Conservation (phyloP, 2,888 invertebrate species). For the Drosophila atripex region DNA sequence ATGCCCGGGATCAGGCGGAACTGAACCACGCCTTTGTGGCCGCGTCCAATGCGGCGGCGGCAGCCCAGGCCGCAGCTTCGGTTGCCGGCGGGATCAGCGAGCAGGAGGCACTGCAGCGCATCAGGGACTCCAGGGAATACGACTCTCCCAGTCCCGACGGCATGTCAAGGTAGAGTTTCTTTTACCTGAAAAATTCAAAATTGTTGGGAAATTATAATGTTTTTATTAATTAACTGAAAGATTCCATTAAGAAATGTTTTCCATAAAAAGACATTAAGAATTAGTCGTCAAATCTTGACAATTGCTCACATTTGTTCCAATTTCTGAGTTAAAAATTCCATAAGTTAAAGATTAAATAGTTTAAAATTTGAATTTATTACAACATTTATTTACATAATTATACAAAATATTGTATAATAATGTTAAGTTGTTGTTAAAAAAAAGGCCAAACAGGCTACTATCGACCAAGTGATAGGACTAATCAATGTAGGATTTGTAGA, state of each 20-base stretch:
- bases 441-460: not conserved
- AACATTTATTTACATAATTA: not conserved
- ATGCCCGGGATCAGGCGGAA: slow-evolving; percentile 75
- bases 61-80: slow-evolving; percentile 50
- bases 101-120: slow-evolving; percentile 82
- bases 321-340: too few relatives aligned
- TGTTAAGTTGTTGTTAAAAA: not conserved
- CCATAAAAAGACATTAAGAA: too few relatives aligned
- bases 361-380: too few relatives aligned
- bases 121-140: slow-evolving; percentile 82
- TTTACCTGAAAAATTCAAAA: not conserved
- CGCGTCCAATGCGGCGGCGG: slow-evolving; percentile 70
- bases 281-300: too few relatives aligned
- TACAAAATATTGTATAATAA: not conserved
- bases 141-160: slow-evolving; percentile 84
- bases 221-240: too few relatives aligned
- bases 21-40: slow-evolving; percentile 72
- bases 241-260: too few relatives aligned
- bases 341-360: too few relatives aligned
- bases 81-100: slow-evolving; percentile 77
- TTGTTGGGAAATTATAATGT: not conserved
- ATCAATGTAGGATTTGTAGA: not conserved
- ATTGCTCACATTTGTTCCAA: too few relatives aligned
- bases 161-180: slow-evolving; percentile 82
- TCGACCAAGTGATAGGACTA: not conserved